Evolutionary conservation across 1,140 invertebrate genomes (phyloP), one percentile per base, ranked within the genome.

Genomic region (Pseudobourletiella spinata): DNA sequence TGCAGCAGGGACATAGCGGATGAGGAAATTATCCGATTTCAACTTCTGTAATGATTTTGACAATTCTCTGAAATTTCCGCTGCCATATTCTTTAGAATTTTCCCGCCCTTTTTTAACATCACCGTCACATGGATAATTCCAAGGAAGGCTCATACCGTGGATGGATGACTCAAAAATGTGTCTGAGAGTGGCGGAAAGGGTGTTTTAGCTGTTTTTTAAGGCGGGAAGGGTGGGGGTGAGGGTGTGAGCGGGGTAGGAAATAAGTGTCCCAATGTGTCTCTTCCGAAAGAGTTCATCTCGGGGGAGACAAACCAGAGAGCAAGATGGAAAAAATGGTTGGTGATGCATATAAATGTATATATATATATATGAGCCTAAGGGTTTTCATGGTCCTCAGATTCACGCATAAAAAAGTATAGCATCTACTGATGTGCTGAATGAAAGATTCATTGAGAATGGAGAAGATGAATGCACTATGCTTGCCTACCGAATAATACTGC

Each of bases 191-290:
- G n/a, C n/a, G 56, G 39, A 44, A 20, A 22, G 56, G 28, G 56
- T 43, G 24, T 57, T 24, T 57, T 43, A 43, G 39, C 22, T 26
- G 39, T 43, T 57, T 39, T 39, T 57, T 57, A 26, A 43, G 32
- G 15, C 14, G 32, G 42, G 43, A 43, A 42, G 43, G 26, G 56
- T 44, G 39, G 56, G 39, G 32, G 39, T 24, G 56, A 57, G 32
- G 26, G 39, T 39, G 32, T 39, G 32, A 39, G 32, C 8, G 32
- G 57, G 46, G 52, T 26, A 52, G 39, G 48, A 52, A 51, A 60
- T 52, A 50, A 60, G 58, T 24, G 46, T 60, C 58, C 46, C 57
- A 50, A 59, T 59, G 57, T 59, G 57, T 59, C 57, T 59, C 39
- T 59, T 59, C 57, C 57, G 44, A 39, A n/a, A 11, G 32, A 39